Base-by-base conservation (phyloP, 2,888 invertebrate species). In the Galeopsomyia nigrocyanea region DNA sequence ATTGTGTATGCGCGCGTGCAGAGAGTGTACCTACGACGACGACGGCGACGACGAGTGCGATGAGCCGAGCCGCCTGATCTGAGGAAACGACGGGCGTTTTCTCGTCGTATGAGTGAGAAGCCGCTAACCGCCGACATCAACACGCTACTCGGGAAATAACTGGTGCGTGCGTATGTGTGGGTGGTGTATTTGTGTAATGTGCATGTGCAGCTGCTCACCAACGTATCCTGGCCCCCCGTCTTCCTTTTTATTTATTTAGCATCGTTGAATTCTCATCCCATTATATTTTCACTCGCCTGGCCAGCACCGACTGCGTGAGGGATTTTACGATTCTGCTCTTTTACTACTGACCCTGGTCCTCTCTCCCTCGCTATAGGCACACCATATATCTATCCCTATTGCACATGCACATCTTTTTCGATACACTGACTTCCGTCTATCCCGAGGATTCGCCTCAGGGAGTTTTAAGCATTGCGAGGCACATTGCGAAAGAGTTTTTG, bases 81-180 rank as follows among this genome's bases (percentile, higher is more conserved):
- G 39, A 39, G 39, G 64, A 17, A 53, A 50, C 60, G 67, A 71
- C 67, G 68, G 68, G 73, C 68, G 68, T 73, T 73, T 73, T 73
- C 73, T 66, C 71, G 67, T 51, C 64, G 65, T 56, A 60, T 50
- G 71, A 53, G 71, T 26, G 51, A 49, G 53, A 51, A n/a, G 51
- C 26, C 31, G 39, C 6, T 26, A 51, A 19, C 31, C 16, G 22
- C 39, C 22, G n/a, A 63, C 65, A 31, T 9, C 22, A 39, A 39
- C 26, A 26, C 26, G 5, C 10, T 63, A 73, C 39, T 39, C 39
- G 39, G 39, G 39, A 73, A 72, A 65, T 68, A 73, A 73, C 68
- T 73, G 73, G 72, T 68, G 67, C 55, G 72, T 71, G 53, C 26
- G 26, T 26, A 5, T 26, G 14, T 65, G 60, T 66, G 66, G 71